Evolutionary conservation across 2,888 invertebrate species (phyloP).

Genomic region (Globia sparganii): DNA sequence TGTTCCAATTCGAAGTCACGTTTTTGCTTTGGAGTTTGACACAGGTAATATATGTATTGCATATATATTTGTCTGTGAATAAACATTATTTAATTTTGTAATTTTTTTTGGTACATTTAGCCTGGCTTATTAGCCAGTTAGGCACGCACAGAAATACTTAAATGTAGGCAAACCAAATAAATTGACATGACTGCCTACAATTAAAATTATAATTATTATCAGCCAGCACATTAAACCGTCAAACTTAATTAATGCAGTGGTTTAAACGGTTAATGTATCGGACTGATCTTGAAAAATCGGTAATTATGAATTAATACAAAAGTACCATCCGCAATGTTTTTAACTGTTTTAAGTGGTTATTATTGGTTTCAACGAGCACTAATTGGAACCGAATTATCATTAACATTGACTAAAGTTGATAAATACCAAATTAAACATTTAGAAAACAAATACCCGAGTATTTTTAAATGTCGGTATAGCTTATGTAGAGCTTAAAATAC

Average conservation of each 20-base stretch:
- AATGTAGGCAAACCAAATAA: neutral
- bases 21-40: neutral
- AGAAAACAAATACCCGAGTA: neutral
- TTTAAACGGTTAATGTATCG: constrained; percentile 6
- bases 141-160: neutral
- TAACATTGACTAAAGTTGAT: neutral
- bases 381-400: neutral
- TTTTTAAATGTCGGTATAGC: neutral
- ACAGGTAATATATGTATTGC: neutral
- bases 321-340: neutral
- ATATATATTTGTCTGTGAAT: neutral
- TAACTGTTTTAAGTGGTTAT: no score
- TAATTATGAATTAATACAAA: constrained; percentile 31
- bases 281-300: constrained; percentile 1
- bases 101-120: neutral
- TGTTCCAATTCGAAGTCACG: neutral
- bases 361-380: neutral
- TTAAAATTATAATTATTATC: constrained; percentile 9
- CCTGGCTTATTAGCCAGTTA: neutral
- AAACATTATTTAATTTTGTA: neutral
- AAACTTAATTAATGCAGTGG: neutral
- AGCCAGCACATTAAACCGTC: neutral
- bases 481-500: no score
- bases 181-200: neutral
- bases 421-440: neutral